Evolutionary conservation across 2,888 invertebrate species (phyloP).

Genomic region (Ormyrus thymus): DNA sequence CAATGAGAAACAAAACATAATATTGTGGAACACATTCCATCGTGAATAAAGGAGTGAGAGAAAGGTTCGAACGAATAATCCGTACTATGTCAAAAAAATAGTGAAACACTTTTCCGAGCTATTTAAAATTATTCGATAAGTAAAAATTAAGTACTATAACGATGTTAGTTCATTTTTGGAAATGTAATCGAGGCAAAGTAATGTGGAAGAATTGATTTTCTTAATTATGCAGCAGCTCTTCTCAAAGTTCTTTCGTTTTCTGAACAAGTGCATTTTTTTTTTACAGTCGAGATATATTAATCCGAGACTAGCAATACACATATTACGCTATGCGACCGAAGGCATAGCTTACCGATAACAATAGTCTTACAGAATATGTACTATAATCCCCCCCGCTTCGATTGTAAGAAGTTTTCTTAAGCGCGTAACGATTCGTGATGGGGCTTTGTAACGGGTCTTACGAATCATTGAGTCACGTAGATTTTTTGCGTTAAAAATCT

Average conservation of each 20-base stretch:
- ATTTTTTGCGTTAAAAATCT: conserved; percentile 30
- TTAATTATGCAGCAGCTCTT: conserved; percentile 39
- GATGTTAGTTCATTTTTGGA: conserved; percentile 32
- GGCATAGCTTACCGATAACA: conserved; percentile 54
- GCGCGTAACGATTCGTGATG: conserved; percentile 17
- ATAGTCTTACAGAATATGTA: conserved; percentile 53
- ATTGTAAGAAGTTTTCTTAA: conserved; percentile 39
- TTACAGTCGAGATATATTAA: conserved; percentile 48
- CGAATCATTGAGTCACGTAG: conserved; percentile 28
- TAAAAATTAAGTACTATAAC: conserved; percentile 50
- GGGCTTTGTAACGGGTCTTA: conserved; percentile 14
- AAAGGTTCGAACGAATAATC: conserved; percentile 37
- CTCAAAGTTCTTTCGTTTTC: conserved; percentile 21
- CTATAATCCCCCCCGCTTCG: conserved; percentile 45
- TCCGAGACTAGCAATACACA: conserved; percentile 40
- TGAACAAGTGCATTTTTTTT: conserved; percentile 16
- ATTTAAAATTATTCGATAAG: conserved; percentile 44
- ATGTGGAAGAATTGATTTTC: conserved; percentile 33
- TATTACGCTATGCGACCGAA: conserved; percentile 42
- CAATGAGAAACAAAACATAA: conserved; percentile 55
- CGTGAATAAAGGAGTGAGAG: conserved; percentile 48
- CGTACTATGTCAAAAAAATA: conserved; percentile 22
- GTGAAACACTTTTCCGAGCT: conserved; percentile 28
- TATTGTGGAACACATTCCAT: conserved; percentile 62
- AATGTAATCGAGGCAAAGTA: conserved; percentile 34